phyloP scores from a whole-genome alignment of 1,140 invertebrate species.

The Pseudomyrmex cubaensis region DNA sequence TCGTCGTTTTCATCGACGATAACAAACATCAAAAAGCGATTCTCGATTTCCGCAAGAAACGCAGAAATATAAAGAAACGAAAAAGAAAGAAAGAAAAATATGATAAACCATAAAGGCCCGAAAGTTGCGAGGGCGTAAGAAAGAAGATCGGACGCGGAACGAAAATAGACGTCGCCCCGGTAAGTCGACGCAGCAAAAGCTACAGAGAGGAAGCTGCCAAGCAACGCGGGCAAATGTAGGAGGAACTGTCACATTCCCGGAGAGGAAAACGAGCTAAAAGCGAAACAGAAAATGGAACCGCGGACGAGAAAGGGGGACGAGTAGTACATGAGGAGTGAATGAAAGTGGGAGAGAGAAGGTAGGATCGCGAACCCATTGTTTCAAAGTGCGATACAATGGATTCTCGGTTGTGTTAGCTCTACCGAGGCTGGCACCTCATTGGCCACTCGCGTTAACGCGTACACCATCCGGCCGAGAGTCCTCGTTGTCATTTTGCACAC shows the following conservation, averaged over 20 bases:
- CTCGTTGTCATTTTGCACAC: conserved; percentile 56
- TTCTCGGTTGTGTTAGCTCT: conserved; percentile 45
- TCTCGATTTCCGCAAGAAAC: conserved; percentile 30
- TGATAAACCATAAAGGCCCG: conserved; percentile 15
- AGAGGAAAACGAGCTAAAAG: conserved; percentile 41
- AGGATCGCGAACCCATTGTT: conserved; percentile 60
- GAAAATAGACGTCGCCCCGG: conserved; percentile 20
- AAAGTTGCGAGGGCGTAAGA: background rate
- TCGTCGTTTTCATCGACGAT: conserved; percentile 31
- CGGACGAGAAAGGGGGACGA: background rate
- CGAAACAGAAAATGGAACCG: conserved; percentile 36
- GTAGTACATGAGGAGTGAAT: background rate
- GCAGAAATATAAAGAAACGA: background rate
- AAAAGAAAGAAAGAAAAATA: background rate
- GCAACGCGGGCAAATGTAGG: conserved; percentile 6
- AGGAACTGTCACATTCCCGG: conserved; percentile 34
- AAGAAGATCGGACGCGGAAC: conserved; percentile 20
- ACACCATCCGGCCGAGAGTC: conserved; percentile 47
- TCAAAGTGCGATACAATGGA: conserved; percentile 58
- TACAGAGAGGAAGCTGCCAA: conserved; percentile 13
- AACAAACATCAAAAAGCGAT: conserved; percentile 18
- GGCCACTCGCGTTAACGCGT: conserved; percentile 59
- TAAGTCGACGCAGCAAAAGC: background rate
- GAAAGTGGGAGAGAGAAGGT: background rate
- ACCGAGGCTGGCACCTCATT: conserved; percentile 45